Evolutionary conservation across 2,797 vertebrate genomes (phyloP).

Genomic region (Acipenser ruthenus): DNA sequence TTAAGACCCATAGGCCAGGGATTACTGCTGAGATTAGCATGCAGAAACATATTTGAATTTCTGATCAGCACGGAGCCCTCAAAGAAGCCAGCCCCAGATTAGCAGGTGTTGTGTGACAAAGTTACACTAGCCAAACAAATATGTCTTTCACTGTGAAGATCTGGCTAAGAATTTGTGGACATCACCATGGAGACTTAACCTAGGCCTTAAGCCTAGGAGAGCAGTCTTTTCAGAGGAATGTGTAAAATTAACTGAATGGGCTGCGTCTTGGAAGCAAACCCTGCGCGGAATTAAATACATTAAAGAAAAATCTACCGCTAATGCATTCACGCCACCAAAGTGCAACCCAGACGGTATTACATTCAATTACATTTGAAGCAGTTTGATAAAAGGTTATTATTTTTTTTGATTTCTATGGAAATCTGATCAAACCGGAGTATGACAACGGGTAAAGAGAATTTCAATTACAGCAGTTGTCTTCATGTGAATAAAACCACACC

Average conservation of each 20-base stretch:
- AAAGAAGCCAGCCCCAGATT: constrained; percentile 73
- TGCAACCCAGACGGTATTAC: too few relatives aligned
- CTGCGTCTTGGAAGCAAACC: constrained; percentile 48
- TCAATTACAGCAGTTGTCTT: background rate
- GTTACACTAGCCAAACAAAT: constrained; percentile 91
- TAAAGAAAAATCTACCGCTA: too few relatives aligned
- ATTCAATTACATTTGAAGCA: too few relatives aligned
- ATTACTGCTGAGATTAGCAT: constrained; percentile 83
- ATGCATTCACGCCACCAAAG: too few relatives aligned
- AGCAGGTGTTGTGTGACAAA: constrained; percentile 81
- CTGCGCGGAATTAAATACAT: constrained; percentile 17
- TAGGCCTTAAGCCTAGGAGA: constrained; percentile 53
- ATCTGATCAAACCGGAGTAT: too few relatives aligned
- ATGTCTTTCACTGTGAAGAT: constrained; percentile 80
- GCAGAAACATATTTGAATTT: constrained; percentile 83
- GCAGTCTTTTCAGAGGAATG: constrained; percentile 53
- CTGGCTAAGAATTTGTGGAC: constrained; percentile 74
- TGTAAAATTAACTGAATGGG: constrained; percentile 56
- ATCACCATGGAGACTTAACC: constrained; percentile 75
- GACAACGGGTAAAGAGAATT: too few relatives aligned
- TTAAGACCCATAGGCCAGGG: constrained; percentile 61
- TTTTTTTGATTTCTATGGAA: too few relatives aligned
- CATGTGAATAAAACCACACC: background rate
- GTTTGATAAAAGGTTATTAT: too few relatives aligned
- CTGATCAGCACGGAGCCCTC: constrained; percentile 69